A percentile compares a stretch with the other conserved stretches of the same genome.
phyloP scores from a whole-genome alignment of 2,888 invertebrate species.

The Drosophila anomalata region DNA sequence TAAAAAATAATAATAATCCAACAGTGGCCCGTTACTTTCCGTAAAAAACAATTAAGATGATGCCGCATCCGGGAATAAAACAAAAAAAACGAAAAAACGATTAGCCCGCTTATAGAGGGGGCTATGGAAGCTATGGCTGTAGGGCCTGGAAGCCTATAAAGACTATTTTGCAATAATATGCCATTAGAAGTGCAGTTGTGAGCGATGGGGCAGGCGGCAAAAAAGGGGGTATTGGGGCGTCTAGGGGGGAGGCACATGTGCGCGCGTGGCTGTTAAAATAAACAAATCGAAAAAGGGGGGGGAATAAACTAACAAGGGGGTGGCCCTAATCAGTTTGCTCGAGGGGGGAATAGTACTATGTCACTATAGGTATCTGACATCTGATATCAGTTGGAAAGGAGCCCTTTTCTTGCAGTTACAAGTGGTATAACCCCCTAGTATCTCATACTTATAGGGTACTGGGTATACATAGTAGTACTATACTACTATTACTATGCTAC shows the following conservation, averaged over 20 bases:
- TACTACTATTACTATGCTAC: too few relatives aligned
- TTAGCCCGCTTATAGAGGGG: conserved; percentile 6
- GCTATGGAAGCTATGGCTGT: too few relatives aligned
- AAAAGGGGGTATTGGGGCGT: conserved; percentile 10
- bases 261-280: conserved; percentile 66
- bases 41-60: conserved; percentile 15
- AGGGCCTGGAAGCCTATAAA: neutral
- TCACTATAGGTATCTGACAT: neutral
- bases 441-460: neutral
- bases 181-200: conserved; percentile 34
- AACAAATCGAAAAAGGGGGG: conserved; percentile 37
- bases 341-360: neutral
- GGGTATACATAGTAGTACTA: neutral
- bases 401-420: neutral
- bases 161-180: conserved; percentile 8
- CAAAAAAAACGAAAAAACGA: conserved; percentile 1
- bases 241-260: conserved; percentile 20
- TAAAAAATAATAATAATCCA: neutral
- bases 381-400: neutral
- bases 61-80: conserved; percentile 32
- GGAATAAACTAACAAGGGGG: neutral
- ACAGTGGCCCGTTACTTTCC: conserved; percentile 1
- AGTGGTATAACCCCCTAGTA: neutral
- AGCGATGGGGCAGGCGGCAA: conserved; percentile 20
- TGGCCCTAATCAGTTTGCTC: neutral